Evolutionary conservation across 2,888 invertebrate species (phyloP).

Genomic region (Xestia xanthographa): DNA sequence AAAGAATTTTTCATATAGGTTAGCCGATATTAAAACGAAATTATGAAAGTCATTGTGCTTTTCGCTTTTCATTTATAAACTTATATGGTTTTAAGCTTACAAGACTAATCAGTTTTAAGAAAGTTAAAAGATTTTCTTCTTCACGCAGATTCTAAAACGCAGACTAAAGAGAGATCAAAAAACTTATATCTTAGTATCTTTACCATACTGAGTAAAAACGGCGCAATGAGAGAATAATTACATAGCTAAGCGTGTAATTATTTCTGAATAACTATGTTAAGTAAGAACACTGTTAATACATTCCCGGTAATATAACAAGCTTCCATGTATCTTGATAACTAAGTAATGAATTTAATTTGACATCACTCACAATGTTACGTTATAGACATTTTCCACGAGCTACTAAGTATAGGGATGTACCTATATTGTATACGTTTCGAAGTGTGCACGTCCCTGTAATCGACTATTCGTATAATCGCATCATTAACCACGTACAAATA

Average conservation of each 20-base stretch:
- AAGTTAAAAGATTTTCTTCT: background rate
- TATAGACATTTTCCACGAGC: conserved; percentile 23
- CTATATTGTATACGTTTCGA: conserved; percentile 5
- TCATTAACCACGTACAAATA: conserved; percentile 63
- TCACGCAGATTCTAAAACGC: background rate
- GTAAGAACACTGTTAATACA: background rate
- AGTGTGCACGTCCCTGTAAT: conserved; percentile 54
- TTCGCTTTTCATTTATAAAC: background rate
- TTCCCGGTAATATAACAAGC: background rate
- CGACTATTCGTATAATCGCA: conserved; percentile 54
- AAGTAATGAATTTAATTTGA: conserved; percentile 29
- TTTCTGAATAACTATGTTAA: conserved; percentile 6
- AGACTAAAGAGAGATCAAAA: conserved; percentile 8
- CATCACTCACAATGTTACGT: background rate
- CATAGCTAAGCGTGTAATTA: background rate
- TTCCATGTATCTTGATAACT: conserved; percentile 16
- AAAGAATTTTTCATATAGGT: conserved; percentile 49
- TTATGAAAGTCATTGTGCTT: conserved; percentile 24
- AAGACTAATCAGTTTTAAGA: background rate
- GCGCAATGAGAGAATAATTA: background rate
- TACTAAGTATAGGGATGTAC: background rate
- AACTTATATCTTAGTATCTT: conserved; percentile 3
- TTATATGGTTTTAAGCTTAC: background rate
- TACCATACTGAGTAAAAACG: background rate
- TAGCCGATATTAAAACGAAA: conserved; percentile 26